phyloP scores from a whole-genome alignment of 1,140 invertebrate species.

The Radopholus similis region DNA sequence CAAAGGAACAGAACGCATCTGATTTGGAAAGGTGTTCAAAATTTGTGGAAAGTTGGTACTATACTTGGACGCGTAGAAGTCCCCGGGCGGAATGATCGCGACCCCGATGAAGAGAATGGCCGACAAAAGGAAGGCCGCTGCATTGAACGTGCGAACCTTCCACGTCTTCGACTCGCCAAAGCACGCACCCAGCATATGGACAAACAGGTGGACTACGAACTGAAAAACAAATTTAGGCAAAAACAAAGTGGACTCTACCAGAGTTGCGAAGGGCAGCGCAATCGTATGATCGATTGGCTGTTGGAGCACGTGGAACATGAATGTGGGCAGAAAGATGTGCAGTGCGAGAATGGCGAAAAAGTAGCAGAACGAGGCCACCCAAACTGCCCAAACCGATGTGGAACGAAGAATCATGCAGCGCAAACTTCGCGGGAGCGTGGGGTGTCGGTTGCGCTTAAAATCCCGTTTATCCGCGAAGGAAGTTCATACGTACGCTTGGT shows the following conservation, averaged over 20 bases:
- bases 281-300: background rate
- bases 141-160: slow-evolving; percentile 34
- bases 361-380: slow-evolving; percentile 33
- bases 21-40: background rate
- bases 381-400: slow-evolving; percentile 25
- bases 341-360: slow-evolving; percentile 34
- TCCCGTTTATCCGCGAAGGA: background rate
- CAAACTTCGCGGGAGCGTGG: background rate
- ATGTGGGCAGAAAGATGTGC: slow-evolving; percentile 33
- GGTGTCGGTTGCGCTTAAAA: slow-evolving; percentile 2
- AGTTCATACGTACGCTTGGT: background rate
- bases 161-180: slow-evolving; percentile 8
- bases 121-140: slow-evolving; percentile 13
- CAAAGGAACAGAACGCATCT: slow-evolving; percentile 14
- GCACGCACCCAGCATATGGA: background rate
- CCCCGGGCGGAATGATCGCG: slow-evolving; percentile 12
- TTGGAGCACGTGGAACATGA: slow-evolving; percentile 21
- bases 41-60: background rate
- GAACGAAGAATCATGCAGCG: slow-evolving; percentile 25
- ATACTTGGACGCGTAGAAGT: slow-evolving; percentile 8
- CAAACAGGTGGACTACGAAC: background rate
- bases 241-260: slow-evolving; percentile 14
- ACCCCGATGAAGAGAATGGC: slow-evolving; percentile 26
- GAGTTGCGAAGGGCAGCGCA: background rate
- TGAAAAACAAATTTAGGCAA: slow-evolving; percentile 2